A percentile compares a stretch with the other conserved stretches of the same genome.
Evolutionary conservation across 2,113 vertebrate genomes (phyloP).

Genomic region (Bubo blakistoni): DNA sequence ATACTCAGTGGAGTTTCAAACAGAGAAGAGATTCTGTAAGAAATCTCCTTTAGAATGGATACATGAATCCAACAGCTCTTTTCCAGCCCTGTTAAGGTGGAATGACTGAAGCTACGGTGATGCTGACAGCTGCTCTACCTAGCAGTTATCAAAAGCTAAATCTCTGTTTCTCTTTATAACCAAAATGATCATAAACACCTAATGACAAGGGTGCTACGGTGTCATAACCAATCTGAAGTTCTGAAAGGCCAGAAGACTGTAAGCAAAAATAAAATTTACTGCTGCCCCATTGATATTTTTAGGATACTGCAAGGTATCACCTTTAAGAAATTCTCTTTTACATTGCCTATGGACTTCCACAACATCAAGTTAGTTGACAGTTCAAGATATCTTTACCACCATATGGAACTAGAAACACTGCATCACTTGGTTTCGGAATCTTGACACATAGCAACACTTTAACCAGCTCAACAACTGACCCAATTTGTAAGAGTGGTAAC

Average conservation of each 20-base stretch:
- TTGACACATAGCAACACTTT: neutral
- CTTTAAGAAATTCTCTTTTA: neutral
- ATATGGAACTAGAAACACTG: neutral
- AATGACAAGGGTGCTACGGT: neutral
- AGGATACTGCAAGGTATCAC: neutral
- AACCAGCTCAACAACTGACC: neutral
- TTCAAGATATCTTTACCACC: neutral
- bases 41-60: neutral
- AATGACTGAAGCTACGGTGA: neutral
- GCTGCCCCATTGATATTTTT: neutral
- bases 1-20: neutral
- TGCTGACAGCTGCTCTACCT: neutral
- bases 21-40: neutral
- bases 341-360: neutral
- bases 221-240: neutral
- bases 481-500: neutral
- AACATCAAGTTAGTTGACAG: accelerated
- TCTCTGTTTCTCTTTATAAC: neutral
- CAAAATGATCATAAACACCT: neutral
- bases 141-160: neutral
- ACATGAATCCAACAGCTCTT: neutral
- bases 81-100: neutral
- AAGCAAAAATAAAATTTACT: neutral
- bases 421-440: neutral
- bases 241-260: neutral